Base-by-base conservation (phyloP, 2,797 vertebrate species). In the Simalia tracyae region DNA sequence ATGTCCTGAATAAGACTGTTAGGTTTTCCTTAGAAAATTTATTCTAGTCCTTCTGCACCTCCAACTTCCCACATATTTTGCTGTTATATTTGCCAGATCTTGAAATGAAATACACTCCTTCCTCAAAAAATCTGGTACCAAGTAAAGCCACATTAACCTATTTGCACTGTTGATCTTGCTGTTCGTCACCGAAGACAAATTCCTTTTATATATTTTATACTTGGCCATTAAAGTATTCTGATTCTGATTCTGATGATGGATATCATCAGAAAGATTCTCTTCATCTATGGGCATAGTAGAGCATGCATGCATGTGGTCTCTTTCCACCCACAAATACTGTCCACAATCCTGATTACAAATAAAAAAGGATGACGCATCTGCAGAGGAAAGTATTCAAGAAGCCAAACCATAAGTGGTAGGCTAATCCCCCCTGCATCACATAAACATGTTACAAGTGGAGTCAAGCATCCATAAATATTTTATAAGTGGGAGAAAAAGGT, bases 11-110 rank as follows among this genome's bases (percentile, higher is more conserved):
- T 91, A 92, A 95, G 89, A 89, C 94, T 95, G 92, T 84, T 94
- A 93, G 89, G 86, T 93, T 95, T 97, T 96, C 93, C 89, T 95
- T 91, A 95, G 72, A 84, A 93, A 92, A 93, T 92, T 96, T 50
- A 46, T 95, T 90, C 91, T 95, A 92, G 57, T 57, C 57, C 3
- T 11, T 57, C 57, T 57, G 4, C 14, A 17, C 63, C 96, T 19
- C 95, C 91, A 93, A 86, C 92, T 96, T 91, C 85, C 87, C 95
- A 87, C 91, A 88, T 57, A 93, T 89, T 95, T 96, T 89, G 76
- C n/a, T 94, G 92, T 93, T 95, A 36, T 11, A 1, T 5, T 91
- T 57, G 60, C 46, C 17, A 72, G 46, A 8, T 90, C 76, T 90
- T 84, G 15, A 85, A 17, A 56, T n/a, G 14, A 28, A 15, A 28